Conservation (phyloP, 2,888 invertebrate species). For the Meiosimyza platycephala region DNA sequence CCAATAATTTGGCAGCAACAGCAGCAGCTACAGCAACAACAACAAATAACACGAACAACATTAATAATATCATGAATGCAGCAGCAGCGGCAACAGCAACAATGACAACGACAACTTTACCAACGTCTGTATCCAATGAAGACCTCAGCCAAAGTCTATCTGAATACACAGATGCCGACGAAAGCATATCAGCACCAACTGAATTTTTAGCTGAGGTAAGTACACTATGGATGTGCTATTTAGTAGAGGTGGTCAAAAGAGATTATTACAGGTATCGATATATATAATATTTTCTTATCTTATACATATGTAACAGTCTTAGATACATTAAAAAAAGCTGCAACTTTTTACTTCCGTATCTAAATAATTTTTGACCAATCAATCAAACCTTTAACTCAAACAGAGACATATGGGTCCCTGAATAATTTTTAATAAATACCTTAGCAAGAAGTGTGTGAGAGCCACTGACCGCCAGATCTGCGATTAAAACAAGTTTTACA, state of each 20-base stretch:
- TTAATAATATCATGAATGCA: constrained; percentile 47
- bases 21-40: constrained; percentile 40
- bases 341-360: no score
- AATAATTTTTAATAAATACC: no score
- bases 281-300: neutral
- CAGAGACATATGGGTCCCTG: no score
- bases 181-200: constrained; percentile 80
- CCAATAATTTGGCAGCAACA: constrained; percentile 39
- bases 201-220: constrained; percentile 80
- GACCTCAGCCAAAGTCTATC: constrained; percentile 72
- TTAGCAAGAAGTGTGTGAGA: no score
- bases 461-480: no score
- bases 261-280: neutral
- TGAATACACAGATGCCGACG: constrained; percentile 78
- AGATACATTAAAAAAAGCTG: no score
- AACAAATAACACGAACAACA: constrained; percentile 44
- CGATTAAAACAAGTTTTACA: no score
- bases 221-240: neutral
- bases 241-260: neutral
- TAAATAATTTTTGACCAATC: no score
- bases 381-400: no score
- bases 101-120: constrained; percentile 49
- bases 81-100: constrained; percentile 51
- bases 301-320: no score
- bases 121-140: constrained; percentile 70